A percentile compares a stretch with the other conserved stretches of the same genome.
phyloP scores from a whole-genome alignment of 2,888 invertebrate genomes.

The Subacronicta megacephala region DNA sequence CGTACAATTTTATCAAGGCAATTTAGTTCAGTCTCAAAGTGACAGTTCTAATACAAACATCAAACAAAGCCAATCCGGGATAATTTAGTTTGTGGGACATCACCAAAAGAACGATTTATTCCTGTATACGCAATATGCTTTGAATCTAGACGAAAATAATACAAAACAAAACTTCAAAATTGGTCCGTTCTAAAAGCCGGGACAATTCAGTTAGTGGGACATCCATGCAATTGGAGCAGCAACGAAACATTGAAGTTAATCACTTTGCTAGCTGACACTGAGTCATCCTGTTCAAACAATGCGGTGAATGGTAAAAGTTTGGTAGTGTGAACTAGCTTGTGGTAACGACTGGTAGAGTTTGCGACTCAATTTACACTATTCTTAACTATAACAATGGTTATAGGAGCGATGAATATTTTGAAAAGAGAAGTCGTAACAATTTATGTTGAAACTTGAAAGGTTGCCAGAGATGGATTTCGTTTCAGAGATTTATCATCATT shows the following conservation, averaged over 20 bases:
- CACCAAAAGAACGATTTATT: too few species aligned
- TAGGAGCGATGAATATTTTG: not conserved
- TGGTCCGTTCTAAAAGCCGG: not conserved
- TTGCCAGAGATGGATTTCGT: too few species aligned
- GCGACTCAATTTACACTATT: not conserved
- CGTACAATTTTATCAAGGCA: too few species aligned
- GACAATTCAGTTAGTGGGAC: slow-evolving; percentile 26
- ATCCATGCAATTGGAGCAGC: slow-evolving; percentile 21
- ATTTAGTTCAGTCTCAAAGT: too few species aligned
- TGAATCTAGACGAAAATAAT: not conserved
- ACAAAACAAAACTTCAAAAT: not conserved
- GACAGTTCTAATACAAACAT: too few species aligned
- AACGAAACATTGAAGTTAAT: slow-evolving; percentile 34
- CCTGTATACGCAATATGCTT: not conserved
- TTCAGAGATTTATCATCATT: too few species aligned
- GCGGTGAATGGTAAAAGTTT: slow-evolving; percentile 17
- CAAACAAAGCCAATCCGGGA: too few species aligned
- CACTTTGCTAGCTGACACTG: slow-evolving; percentile 26
- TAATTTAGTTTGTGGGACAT: too few species aligned
- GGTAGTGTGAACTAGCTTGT: not conserved
- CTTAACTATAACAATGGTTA: not conserved
- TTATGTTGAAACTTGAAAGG: too few species aligned
- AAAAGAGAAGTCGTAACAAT: not conserved
- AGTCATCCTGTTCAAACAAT: slow-evolving; percentile 20
- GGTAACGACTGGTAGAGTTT: not conserved